Evolutionary conservation across 2,113 vertebrate species (phyloP).

Genomic region (Camelus dromedarius): DNA sequence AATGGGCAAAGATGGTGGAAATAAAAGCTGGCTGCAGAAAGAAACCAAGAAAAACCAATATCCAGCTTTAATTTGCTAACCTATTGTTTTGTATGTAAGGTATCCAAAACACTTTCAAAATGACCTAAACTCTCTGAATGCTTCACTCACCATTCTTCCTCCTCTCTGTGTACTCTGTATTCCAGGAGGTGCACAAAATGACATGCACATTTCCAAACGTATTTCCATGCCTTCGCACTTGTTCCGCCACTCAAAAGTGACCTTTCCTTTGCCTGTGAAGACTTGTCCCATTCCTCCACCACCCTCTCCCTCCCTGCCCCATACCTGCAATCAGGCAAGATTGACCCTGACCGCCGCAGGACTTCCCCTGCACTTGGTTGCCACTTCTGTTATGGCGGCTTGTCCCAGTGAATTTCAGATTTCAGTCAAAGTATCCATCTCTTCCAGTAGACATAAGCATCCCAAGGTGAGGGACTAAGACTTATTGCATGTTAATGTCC

Average conservation of each 20-base stretch:
- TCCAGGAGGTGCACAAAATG: background rate
- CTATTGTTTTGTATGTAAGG: background rate
- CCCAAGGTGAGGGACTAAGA: background rate
- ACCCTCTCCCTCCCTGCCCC: background rate
- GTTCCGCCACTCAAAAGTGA: background rate
- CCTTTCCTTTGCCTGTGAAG: background rate
- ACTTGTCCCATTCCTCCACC: background rate
- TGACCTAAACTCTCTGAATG: background rate
- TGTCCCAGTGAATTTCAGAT: background rate
- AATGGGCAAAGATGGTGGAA: background rate
- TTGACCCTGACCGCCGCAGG: fast-evolving
- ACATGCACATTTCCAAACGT: background rate
- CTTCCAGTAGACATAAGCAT: background rate
- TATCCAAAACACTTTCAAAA: background rate
- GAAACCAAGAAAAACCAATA: background rate
- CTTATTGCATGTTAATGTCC: background rate
- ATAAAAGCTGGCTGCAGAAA: background rate
- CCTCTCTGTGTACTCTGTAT: too few relatives aligned
- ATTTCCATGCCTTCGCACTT: background rate
- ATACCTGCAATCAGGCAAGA: background rate
- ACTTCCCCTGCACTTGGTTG: background rate
- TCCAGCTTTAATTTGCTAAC: background rate
- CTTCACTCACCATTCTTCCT: background rate
- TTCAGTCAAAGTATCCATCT: background rate
- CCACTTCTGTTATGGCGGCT: background rate